Evolutionary conservation across 2,888 invertebrate genomes (phyloP), one percentile per base, ranked within the genome.

Genomic region (Mesochorus sp.): DNA sequence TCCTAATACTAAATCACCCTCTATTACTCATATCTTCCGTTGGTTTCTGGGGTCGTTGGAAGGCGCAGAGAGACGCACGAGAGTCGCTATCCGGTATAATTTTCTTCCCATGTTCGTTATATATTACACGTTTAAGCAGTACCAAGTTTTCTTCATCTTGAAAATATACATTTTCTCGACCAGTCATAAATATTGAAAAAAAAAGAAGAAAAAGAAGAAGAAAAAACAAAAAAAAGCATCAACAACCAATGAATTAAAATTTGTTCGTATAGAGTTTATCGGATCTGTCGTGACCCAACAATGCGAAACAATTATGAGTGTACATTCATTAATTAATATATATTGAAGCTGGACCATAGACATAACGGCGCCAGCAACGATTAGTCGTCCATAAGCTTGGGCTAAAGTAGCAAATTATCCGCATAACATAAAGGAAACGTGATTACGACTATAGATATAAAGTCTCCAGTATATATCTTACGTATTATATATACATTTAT

Each of bases 1-100:
- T 90, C 89, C 88, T 87, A 89, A 89, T 89, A 89, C 86, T 87
- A 87, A 88, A 89, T 89, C 89, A 85, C 84, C 88, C 86, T 82
- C 83, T 85, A 87, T 88, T 88, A 88, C 88, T 88, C 88, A 88
- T 89, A 89, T 88, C 85, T 87, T 83, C 75, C 81, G 55, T 57
- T 53, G 70, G 76, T 64, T 62, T 81, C 49, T 57, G 42, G 49
- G 62, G 47, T 5, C 17, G 55, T 17, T 21, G 26, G 57, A 47
- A 24, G 59, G 12, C 51, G n/a, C n/a, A n/a, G n/a, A n/a, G 59
- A 74, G 37, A 39, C 31, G 49, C n/a, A n/a, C 14, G 19, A 62
- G n/a, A 53, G 64, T 49, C 68, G 49, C 42, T 72, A 62, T 61
- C 64, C 21, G 14, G 14, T 67, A n/a, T n/a, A n/a, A n/a, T n/a